Base-by-base conservation (phyloP, 1,140 invertebrate genomes). In the Bombyx mandarina region DNA sequence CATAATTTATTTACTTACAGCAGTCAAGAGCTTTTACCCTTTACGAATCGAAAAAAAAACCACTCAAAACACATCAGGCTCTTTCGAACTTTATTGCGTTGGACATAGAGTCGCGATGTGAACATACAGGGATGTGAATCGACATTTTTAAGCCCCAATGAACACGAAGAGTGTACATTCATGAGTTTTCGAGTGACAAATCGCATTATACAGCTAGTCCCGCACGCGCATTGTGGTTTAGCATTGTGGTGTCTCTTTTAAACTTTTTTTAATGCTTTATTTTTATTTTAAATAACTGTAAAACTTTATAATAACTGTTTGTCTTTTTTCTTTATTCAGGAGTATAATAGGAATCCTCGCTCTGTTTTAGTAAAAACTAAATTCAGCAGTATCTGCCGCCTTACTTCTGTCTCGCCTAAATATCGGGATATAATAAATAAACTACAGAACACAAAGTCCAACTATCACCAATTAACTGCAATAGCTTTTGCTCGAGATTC, bases 131-230 rank as follows among this genome's bases (percentile, higher is more conserved):
- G 26, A 18, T 22, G 8, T 50, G n/a, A 12, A 12, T 8, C 12
- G 12, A 50, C 12, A 22, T 50, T 12, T 50, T 26, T 43, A 42
- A 42, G 35, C 12, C 48, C 35, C 26, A 35, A 35, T 35, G 26
- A 35, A 35, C 26, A 35, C 26, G 26, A 35, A 35, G 26, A 35
- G 26, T 35, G 26, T 35, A 50, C 61, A 74, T 71, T 66, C 44
- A 54, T 54, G 51, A 53, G 48, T 49, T 8, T 43, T 57, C 61
- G 66, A 50, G 66, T 70, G 63, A 22, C 47, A 73, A 75, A 71
- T 73, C 73, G 70, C 58, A 71, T 75, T 75, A 73, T 73, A 64
- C 65, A 63, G 69, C 66, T 67, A 71, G 65, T 65, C 65, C 63
- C 66, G 48, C 61, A 51, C 60, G 57, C 51, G 58, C 54, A 58